Evolutionary conservation across 2,888 invertebrate genomes (phyloP), one percentile per base, ranked within the genome.

Genomic region (Itoplectis maculator): DNA sequence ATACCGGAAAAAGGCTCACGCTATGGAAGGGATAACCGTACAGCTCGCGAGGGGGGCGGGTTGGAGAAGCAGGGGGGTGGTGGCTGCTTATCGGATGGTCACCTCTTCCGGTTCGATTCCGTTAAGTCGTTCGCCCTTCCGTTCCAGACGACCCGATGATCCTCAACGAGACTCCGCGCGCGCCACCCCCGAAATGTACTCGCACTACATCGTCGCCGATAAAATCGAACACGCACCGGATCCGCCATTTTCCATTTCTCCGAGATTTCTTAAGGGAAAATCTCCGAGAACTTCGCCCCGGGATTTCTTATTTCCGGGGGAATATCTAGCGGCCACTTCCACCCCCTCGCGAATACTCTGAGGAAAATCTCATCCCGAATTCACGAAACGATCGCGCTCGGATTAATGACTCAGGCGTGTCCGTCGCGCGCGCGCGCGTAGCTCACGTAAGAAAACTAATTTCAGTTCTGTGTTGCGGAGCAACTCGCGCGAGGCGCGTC

Each of bases 1-100:
- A 84, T 84, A 85, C 84, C 74, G 82, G 69, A 74, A 65, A 74
- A 74, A 75, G 76, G 68, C 35, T 40, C 40, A 20, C 29, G 56
- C 15, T 29, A 40, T 45, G 45, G 23, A 37, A 37, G 70, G 54
- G 78, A 59, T 65, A 70, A 70, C 75, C 54, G 45, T 45, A 51
- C 37, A 61, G 63, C 18, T 20, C 42, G 6, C 20, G 6, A 63
- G 37, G 45, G n/a, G n/a, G n/a, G n/a, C n/a, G n/a, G n/a, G n/a
- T n/a, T n/a, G n/a, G n/a, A n/a, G n/a, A n/a, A n/a, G n/a, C n/a
- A n/a, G n/a, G n/a, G n/a, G n/a, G n/a, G n/a, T n/a, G n/a, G n/a
- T n/a, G n/a, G 75, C 18, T 70, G 69, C 69, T 51, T 51, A 68
- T 68, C 68, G 68, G 18, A 49, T 29, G 18, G n/a, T 40, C 49